Percentiles rank a stretch among this genome's conserved stretches.
phyloP scores from a whole-genome alignment of 1,140 invertebrate species.

The Tetramorium parvispinum region DNA sequence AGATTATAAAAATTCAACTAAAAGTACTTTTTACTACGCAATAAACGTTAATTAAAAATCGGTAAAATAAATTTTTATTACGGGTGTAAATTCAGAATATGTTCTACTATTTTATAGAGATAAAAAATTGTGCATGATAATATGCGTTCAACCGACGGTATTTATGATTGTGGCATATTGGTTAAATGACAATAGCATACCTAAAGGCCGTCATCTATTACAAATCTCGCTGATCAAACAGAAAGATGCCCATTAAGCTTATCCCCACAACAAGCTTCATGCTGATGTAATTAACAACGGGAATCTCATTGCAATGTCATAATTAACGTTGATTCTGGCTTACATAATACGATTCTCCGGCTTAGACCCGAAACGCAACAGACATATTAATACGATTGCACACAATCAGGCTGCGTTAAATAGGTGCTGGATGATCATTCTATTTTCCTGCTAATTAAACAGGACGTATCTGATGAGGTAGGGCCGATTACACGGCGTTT shows the following conservation, averaged over 20 bases:
- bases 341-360: conserved; percentile 40
- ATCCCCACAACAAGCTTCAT: conserved; percentile 8
- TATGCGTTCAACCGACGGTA: not conserved
- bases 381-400: conserved; percentile 21
- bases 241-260: conserved; percentile 46
- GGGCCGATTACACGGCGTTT: conserved; percentile 18
- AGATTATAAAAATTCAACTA: not conserved
- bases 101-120: not conserved
- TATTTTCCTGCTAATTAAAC: conserved; percentile 52
- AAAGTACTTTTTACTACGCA: not conserved
- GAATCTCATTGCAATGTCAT: conserved; percentile 46
- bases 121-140: not conserved
- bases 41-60: not conserved
- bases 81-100: not conserved
- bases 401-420: conserved; percentile 4
- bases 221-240: conserved; percentile 35
- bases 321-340: conserved; percentile 54
- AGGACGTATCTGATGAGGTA: conserved; percentile 6
- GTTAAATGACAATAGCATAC: not conserved
- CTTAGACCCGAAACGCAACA: conserved; percentile 38
- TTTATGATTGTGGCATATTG: not conserved
- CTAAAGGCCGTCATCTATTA: conserved; percentile 8
- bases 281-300: conserved; percentile 24
- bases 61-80: not conserved
- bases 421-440: conserved; percentile 43